Evolutionary conservation across 2,888 invertebrate species (phyloP).

Genomic region (Ptychoptera contaminata): DNA sequence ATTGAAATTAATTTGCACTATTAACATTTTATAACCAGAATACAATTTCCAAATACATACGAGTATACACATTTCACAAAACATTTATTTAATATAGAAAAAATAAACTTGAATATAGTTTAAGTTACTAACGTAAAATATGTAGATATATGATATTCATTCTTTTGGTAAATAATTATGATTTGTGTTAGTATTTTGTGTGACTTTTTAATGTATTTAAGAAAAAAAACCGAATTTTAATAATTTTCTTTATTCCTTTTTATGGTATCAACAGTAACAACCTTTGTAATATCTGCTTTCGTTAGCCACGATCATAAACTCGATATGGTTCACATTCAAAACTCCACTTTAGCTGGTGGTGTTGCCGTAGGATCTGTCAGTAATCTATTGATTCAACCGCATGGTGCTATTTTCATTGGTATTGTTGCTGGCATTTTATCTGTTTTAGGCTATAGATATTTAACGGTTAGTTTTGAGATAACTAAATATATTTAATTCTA

Average conservation of each 20-base stretch:
- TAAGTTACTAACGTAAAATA: no score
- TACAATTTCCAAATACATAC: no score
- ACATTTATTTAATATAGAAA: no score
- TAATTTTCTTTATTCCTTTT: neutral
- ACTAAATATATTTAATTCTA: neutral
- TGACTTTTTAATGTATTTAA: no score
- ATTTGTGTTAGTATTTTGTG: no score
- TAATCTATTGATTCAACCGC: slow-evolving; percentile 68
- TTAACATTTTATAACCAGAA: no score
- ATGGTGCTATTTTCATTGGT: slow-evolving; percentile 69
- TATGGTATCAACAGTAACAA: slow-evolving; percentile 38
- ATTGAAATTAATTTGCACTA: slow-evolving; percentile 4
- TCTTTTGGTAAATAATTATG: no score
- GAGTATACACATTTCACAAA: no score
- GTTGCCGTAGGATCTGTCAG: slow-evolving; percentile 80
- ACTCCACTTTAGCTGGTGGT: slow-evolving; percentile 84
- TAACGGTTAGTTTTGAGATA: slow-evolving; percentile 42
- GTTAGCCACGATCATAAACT: slow-evolving; percentile 59
- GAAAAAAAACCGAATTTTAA: no score
- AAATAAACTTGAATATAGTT: no score
- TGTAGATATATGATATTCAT: no score
- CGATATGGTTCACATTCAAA: slow-evolving; percentile 88
- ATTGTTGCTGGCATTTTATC: slow-evolving; percentile 61
- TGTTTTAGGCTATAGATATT: slow-evolving; percentile 60
- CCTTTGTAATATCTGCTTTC: slow-evolving; percentile 69